Base-by-base conservation (phyloP, 1,140 invertebrate genomes). In the Bombyx mandarina region DNA sequence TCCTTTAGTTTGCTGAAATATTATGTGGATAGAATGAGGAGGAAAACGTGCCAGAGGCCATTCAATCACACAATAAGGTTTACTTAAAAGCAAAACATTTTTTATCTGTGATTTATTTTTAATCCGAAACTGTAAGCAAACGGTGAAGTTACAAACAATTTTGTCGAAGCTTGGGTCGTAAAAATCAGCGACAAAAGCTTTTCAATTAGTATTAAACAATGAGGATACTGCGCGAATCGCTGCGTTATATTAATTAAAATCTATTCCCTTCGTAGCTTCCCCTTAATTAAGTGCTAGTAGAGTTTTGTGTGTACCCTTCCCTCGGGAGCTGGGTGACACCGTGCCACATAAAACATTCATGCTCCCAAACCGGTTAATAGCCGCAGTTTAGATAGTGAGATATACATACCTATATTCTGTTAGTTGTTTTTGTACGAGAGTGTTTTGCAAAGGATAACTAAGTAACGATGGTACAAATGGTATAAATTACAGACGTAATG, bases 201-300 rank as follows among this genome's bases (percentile, higher is more conserved):
- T 75, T 73, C 57, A 77, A 71, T 73, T 59, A 59, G 58, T 18
- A 57, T 51, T 58, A 49, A 61, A 73, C 71, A 73, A 66, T 67
- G 55, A 64, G 56, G 49, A 54, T 26, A 57, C 53, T 56, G 58
- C 54, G 58, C 56, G 73, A 73, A 70, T 76, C 71, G 66, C 63
- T 56, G 62, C 67, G 60, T 68, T 67, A 71, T 77, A 66, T 77
- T 82, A 77, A 82, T 80, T 79, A 76, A 77, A 80, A 80, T 75
- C 65, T 74, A 75, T 77, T 75, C 72, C 66, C 71, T 71, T 68
- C 57, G 58, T 61, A 61, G 63, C 68, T 76, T 79, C 72, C 70
- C 77, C 70, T 67, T 82, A 80, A 82, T 82, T 80, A 82, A 82
- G 76, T 75, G 75, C 66, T 76, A 69, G 71, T 76, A 73, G 67